Evolutionary conservation across 2,797 vertebrate species (phyloP).

Genomic region (Pangasius krempfi): DNA sequence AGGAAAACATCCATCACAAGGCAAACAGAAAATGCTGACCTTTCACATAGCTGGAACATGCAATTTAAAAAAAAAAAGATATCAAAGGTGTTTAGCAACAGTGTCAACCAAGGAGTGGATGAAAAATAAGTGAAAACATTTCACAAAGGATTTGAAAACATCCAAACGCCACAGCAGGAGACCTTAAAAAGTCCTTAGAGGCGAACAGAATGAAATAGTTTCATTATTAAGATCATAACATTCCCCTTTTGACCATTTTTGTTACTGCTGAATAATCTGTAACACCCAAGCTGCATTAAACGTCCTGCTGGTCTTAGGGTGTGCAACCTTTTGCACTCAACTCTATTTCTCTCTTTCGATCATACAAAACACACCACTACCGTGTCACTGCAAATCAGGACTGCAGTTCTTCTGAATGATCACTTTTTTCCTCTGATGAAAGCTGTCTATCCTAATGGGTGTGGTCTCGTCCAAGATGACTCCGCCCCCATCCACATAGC

Average conservation of each 20-base stretch:
- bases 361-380: too few species aligned
- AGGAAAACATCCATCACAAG: not conserved
- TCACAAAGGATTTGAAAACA: not conserved
- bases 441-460: not conserved
- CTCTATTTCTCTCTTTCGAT: not conserved
- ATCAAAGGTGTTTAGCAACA: not conserved
- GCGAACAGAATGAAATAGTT: not conserved
- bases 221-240: not conserved
- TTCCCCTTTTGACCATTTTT: not conserved
- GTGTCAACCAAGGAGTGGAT: not conserved
- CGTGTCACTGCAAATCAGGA: not conserved
- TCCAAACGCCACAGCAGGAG: not conserved
- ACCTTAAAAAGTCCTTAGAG: not conserved
- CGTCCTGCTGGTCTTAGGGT: not conserved
- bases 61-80: not conserved
- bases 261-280: not conserved
- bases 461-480: not conserved
- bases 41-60: not conserved
- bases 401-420: not conserved
- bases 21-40: not conserved
- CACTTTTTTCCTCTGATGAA: not conserved
- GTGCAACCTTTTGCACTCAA: not conserved
- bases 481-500: not conserved
- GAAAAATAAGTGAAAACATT: not conserved
- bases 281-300: not conserved